Percentiles rank a stretch among this genome's conserved stretches.
phyloP scores from a whole-genome alignment of 2,113 vertebrate genomes.

The Megaleporinus macrocephalus region DNA sequence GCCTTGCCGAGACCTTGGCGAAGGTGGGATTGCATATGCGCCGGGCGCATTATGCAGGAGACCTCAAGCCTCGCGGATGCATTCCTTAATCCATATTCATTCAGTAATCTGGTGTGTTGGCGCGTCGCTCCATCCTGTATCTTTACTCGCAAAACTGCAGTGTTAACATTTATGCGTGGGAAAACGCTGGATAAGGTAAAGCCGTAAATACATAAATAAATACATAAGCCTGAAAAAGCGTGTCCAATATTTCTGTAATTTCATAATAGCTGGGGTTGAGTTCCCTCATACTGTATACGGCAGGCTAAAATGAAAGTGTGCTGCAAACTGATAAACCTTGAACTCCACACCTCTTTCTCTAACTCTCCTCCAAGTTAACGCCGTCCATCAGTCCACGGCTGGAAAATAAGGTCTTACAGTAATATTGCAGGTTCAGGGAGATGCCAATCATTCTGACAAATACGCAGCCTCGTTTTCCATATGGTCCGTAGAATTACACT shows the following conservation, averaged over 20 bases:
- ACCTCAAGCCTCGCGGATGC: conserved; percentile 52
- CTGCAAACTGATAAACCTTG: conserved; percentile 60
- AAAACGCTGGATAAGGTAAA: conserved; percentile 67
- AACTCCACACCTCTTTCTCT: conserved; percentile 43
- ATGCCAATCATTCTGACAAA: conserved; percentile 70
- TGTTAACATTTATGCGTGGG: conserved; percentile 69
- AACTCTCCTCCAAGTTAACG: conserved; percentile 51
- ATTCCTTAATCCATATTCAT: conserved; percentile 62
- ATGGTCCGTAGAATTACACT: conserved; percentile 23
- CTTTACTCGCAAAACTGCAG: conserved; percentile 63
- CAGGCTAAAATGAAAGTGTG: conserved; percentile 36
- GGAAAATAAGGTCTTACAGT: conserved; percentile 57
- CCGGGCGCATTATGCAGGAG: conserved; percentile 47
- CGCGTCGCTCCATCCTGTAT: conserved; percentile 34
- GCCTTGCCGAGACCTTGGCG: not conserved
- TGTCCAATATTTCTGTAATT: conserved; percentile 64
- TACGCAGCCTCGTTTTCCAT: conserved; percentile 66
- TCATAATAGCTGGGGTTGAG: conserved; percentile 63
- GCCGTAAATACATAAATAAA: conserved; percentile 73
- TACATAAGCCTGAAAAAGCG: conserved; percentile 67
- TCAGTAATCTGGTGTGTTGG: conserved; percentile 53
- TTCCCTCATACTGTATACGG: conserved; percentile 41
- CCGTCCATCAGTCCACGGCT: conserved; percentile 59
- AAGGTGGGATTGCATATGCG: conserved; percentile 53
- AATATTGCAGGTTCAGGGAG: conserved; percentile 66